A percentile compares a stretch with the other conserved stretches of the same genome.
phyloP scores from a whole-genome alignment of 2,113 vertebrate species.

The Pogonocichla stellata region DNA sequence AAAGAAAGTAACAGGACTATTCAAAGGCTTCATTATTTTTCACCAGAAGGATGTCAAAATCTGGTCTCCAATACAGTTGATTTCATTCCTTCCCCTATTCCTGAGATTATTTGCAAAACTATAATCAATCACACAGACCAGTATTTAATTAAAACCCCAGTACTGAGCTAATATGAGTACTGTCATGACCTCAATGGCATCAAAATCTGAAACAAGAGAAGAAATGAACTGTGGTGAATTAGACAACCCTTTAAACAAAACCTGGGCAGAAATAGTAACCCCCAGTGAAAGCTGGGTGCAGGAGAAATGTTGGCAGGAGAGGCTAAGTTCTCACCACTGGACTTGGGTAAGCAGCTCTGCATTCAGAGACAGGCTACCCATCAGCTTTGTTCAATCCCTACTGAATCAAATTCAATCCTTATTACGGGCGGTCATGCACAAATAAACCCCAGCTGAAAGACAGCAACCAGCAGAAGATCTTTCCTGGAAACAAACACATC shows the following conservation, averaged over 20 bases:
- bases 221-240: background rate
- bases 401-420: background rate
- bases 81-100: background rate
- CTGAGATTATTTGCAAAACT: background rate
- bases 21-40: constrained; percentile 9
- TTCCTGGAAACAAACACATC: constrained; percentile 26
- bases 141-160: background rate
- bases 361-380: background rate
- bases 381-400: accelerated
- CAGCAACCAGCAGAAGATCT: background rate
- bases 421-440: accelerated
- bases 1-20: background rate
- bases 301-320: background rate
- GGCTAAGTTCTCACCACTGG: accelerated
- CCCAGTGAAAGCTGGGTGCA: background rate
- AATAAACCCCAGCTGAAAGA: background rate
- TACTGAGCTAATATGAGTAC: background rate
- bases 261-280: background rate
- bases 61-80: background rate
- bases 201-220: background rate
- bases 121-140: background rate
- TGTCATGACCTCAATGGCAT: background rate
- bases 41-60: background rate
- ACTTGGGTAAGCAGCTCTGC: background rate
- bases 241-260: background rate